A percentile compares a stretch with the other conserved stretches of the same genome.
phyloP scores from a whole-genome alignment of 2,888 invertebrate species.

The Amorpha juglandis region DNA sequence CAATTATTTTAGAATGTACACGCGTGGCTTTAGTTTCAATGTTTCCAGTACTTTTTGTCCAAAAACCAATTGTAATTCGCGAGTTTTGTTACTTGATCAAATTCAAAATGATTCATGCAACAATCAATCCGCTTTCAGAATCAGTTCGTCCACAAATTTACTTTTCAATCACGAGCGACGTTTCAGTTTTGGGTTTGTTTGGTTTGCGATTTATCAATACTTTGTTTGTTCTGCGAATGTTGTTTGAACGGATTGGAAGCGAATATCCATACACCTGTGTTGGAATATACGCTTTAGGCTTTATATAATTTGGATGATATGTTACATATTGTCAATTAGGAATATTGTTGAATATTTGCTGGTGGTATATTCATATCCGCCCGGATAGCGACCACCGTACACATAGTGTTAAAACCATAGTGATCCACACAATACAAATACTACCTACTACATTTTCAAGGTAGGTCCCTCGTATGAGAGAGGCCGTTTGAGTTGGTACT shows the following conservation, averaged over 20 bases:
- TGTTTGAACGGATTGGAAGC: constrained; percentile 1
- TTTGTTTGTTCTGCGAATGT: constrained; percentile 7
- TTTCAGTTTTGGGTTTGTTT: constrained; percentile 14
- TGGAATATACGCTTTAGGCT: neutral
- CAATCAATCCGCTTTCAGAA: neutral
- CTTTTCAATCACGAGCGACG: constrained; percentile 20
- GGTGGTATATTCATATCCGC: too few relatives aligned
- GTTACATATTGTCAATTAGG: neutral
- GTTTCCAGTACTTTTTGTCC: neutral
- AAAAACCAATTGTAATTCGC: neutral
- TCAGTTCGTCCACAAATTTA: constrained; percentile 18
- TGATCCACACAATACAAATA: too few relatives aligned
- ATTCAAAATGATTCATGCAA: neutral
- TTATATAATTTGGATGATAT: neutral
- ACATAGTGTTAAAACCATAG: too few relatives aligned
- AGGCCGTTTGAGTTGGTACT: too few relatives aligned
- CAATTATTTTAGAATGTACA: neutral
- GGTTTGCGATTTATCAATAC: constrained; percentile 52
- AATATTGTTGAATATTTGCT: neutral
- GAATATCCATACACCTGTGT: neutral
- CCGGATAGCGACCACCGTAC: too few relatives aligned
- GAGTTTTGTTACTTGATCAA: neutral
- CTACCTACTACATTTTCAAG: too few relatives aligned
- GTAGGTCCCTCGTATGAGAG: too few relatives aligned
- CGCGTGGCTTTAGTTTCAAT: neutral